Evolutionary conservation across 2,888 invertebrate species (phyloP), one percentile per base, ranked within the genome.

Genomic region (Ophion obscuratus): DNA sequence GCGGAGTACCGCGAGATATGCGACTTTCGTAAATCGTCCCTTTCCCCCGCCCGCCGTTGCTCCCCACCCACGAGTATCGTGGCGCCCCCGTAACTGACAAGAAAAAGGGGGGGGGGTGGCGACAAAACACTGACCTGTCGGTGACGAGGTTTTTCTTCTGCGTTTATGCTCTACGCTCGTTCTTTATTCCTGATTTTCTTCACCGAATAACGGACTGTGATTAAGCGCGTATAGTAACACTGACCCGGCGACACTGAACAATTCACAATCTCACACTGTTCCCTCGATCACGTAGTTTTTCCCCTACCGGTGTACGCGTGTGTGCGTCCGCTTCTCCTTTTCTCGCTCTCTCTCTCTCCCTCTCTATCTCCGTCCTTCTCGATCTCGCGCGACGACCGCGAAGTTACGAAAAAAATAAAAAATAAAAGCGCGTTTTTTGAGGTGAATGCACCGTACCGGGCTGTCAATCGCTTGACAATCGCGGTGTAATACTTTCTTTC

Each of bases 101-200:
- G 40, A 40, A 68, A 70, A 59, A 70, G 17, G 40, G 10, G 27
- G 27, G 64, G 31, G 14, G 57, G 14, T 27, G 44, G 40, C 36
- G 24, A 64, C 36, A 77, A 77, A 31, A 24, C 74, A 86, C 88
- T 87, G 84, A 88, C 88, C 88, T 88, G 87, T 87, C 88, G 88
- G 88, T 86, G 84, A 88, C 75, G 78, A 85, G 73, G 67, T 70
- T 61, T 76, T 80, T 78, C 36, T 73, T 47, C 61, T 40, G 40
- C 40, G 40, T 57, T 36, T n/a, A 36, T 9, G 70, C 68, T 57
- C 59, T n/a, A 31, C 40, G n/a, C 40, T 14, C 47, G 61, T 44
- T 66, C 40, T 67, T 78, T 77, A 81, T 81, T 84, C 84, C 81
- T 83, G 17, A 53, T 53, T 76, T 47, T 57, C 47, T 78, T 83